phyloP scores from a whole-genome alignment of 2,888 invertebrate species.

The Thelaira solivaga region DNA sequence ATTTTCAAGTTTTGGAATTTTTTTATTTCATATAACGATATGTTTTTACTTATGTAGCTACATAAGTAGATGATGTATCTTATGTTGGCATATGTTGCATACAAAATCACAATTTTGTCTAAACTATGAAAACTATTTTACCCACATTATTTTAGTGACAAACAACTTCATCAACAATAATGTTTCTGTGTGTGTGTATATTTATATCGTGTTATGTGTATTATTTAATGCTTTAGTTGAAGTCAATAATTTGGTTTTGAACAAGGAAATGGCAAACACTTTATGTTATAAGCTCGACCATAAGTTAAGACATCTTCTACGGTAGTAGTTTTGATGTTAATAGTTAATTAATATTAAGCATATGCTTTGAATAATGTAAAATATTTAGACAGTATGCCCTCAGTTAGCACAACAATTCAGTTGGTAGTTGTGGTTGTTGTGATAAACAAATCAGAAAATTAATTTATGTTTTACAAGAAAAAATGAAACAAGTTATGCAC shows the following conservation, averaged over 20 bases:
- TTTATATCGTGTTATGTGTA: background rate
- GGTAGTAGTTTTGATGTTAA: no score
- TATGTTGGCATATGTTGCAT: background rate
- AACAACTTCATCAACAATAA: conserved; percentile 54
- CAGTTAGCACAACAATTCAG: no score
- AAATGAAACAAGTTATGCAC: no score
- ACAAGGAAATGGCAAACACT: conserved; percentile 33
- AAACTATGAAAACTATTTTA: conserved; percentile 50
- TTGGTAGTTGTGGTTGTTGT: no score
- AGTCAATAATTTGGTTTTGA: background rate
- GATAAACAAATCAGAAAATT: no score
- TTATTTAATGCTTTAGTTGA: background rate
- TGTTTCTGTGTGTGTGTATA: background rate
- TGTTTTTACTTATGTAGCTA: no score
- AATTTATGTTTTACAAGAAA: no score
- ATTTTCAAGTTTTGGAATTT: no score
- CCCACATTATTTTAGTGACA: conserved; percentile 52
- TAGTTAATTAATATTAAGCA: no score
- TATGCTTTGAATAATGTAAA: background rate
- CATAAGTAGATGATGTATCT: no score
- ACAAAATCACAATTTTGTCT: conserved; percentile 36
- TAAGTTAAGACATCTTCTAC: background rate
- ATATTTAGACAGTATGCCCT: background rate
- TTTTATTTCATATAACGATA: no score
- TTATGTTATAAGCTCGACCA: background rate